Conservation (phyloP, 1,140 invertebrate species). For the Triops longicaudatus region DNA sequence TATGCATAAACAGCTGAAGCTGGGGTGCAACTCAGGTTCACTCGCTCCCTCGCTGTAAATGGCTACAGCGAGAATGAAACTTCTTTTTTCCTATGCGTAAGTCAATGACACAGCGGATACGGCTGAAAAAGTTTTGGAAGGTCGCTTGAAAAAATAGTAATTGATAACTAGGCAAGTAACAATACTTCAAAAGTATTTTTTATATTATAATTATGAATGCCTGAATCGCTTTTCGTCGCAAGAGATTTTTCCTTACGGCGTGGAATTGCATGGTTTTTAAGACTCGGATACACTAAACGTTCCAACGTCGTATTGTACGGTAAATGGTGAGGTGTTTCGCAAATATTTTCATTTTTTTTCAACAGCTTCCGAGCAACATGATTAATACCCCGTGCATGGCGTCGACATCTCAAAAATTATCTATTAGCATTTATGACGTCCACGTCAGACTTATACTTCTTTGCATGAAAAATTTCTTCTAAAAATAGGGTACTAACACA, state of each 20-base stretch:
- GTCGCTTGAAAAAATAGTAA: background rate
- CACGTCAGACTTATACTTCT: too few species aligned
- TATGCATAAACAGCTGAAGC: slow-evolving; percentile 3
- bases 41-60: background rate
- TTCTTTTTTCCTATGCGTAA: background rate
- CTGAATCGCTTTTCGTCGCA: background rate
- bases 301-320: too few species aligned
- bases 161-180: background rate
- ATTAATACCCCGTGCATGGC: too few species aligned
- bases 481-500: too few species aligned
- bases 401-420: too few species aligned
- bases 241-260: slow-evolving; percentile 14
- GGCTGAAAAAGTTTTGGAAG: background rate
- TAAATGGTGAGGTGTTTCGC: too few species aligned
- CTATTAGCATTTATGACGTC: too few species aligned
- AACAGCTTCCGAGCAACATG: too few species aligned
- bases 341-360: too few species aligned
- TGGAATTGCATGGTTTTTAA: too few species aligned
- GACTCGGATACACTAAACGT: too few species aligned
- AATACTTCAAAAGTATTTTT: background rate
- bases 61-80: background rate
- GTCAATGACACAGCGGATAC: background rate
- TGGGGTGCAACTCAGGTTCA: background rate
- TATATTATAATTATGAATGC: background rate
- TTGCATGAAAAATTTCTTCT: too few species aligned